A percentile compares a stretch with the other conserved stretches of the same genome.
phyloP scores from a whole-genome alignment of 2,888 invertebrate genomes.

The Lasioglossum calceatum region DNA sequence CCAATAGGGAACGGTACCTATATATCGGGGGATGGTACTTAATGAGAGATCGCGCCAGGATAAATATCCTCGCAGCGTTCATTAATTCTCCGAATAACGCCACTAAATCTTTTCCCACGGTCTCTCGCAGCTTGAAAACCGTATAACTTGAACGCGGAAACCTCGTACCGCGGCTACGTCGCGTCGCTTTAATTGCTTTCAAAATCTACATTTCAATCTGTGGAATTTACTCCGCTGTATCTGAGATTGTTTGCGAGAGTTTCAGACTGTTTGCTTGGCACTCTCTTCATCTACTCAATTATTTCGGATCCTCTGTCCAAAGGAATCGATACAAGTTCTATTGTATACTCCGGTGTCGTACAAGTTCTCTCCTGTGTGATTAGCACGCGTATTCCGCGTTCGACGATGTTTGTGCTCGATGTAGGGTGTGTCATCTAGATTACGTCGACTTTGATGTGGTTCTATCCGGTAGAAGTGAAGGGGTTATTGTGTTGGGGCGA shows the following conservation, averaged over 20 bases:
- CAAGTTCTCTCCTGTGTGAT: neutral
- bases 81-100: slow-evolving; percentile 15
- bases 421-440: neutral
- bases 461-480: neutral
- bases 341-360: neutral
- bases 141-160: neutral
- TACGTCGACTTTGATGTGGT: neutral
- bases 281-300: neutral
- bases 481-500: neutral
- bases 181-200: neutral
- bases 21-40: neutral
- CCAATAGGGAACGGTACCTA: slow-evolving; percentile 12
- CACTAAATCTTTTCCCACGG: neutral
- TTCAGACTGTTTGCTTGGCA: neutral
- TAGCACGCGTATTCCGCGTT: neutral
- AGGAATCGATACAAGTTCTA: neutral
- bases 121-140: neutral
- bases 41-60: slow-evolving; percentile 11
- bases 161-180: neutral
- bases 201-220: neutral
- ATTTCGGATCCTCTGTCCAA: neutral
- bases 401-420: neutral
- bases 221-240: neutral
- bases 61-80: slow-evolving; percentile 29
- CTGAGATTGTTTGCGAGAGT: neutral